These are phyloP conservation scores for Bryconaethiops microstoma DNA, from an alignment of 2,797 vertebrate genomes.

Conservation along the genomic window DNA sequence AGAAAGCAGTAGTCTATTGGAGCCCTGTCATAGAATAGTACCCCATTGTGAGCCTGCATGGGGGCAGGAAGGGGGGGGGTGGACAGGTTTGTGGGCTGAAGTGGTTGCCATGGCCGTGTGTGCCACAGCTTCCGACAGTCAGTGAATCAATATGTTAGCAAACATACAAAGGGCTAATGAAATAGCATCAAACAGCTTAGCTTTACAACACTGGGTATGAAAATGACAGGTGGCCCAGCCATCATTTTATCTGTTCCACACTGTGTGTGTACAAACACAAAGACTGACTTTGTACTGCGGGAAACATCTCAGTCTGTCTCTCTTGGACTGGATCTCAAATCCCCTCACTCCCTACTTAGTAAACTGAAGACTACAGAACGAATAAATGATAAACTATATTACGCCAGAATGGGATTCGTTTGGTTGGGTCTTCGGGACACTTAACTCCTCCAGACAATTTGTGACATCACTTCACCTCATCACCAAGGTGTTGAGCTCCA, in stretches of 20 bases:
- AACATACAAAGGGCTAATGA: conserved; percentile 42
- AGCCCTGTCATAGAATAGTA: conserved; percentile 56
- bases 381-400: background rate
- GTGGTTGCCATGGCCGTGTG: conserved; percentile 13
- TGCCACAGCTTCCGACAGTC: conserved; percentile 13
- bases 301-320: background rate
- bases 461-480: too few relatives aligned
- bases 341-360: background rate
- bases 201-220: conserved; percentile 16
- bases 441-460: background rate
- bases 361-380: background rate
- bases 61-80: conserved; percentile 10
- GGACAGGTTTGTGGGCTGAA: background rate
- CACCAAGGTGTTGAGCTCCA: too few relatives aligned
- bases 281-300: background rate
- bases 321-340: background rate
- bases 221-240: conserved; percentile 6
- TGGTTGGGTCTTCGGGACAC: background rate
- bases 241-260: conserved; percentile 2
- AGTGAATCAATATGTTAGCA: conserved; percentile 19
- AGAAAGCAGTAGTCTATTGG: conserved; percentile 59
- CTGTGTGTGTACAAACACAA: background rate
- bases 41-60: conserved; percentile 29
- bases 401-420: background rate
- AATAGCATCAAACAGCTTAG: conserved; percentile 45